Evolutionary conservation across 2,888 invertebrate genomes (phyloP).

Genomic region (Agelastica alni): DNA sequence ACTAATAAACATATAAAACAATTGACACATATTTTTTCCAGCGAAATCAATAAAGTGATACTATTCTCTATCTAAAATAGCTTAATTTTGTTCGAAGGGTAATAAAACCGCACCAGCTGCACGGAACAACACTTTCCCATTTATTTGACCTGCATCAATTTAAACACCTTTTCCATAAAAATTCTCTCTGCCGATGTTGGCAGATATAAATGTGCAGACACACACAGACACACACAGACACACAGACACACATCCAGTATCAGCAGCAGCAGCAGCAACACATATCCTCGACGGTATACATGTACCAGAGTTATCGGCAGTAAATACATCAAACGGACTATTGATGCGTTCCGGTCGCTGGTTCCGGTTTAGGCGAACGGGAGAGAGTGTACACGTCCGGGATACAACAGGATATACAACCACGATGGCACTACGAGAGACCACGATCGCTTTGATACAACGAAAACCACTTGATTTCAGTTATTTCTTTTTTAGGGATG

Average conservation of each 20-base stretch:
- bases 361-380: constrained; percentile 45
- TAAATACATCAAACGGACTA: constrained; percentile 52
- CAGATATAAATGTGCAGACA: constrained; percentile 1
- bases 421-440: constrained; percentile 16
- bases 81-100: too few relatives aligned
- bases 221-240: neutral
- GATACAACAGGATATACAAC: constrained; percentile 40
- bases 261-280: too few relatives aligned
- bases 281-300: constrained; percentile 23
- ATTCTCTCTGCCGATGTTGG: neutral
- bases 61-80: too few relatives aligned
- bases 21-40: too few relatives aligned
- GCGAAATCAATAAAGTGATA: too few relatives aligned
- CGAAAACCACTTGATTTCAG: constrained; percentile 13
- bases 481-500: too few relatives aligned
- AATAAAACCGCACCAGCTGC: neutral
- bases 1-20: too few relatives aligned
- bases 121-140: constrained; percentile 2
- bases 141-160: constrained; percentile 3
- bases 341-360: constrained; percentile 53
- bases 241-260: constrained; percentile 12
- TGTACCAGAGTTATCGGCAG: constrained; percentile 37
- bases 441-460: constrained; percentile 17
- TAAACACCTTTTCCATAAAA: constrained; percentile 6
- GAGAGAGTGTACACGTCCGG: constrained; percentile 37